phyloP scores from a whole-genome alignment of 2,888 invertebrate genomes.

The Cephus nigrinus region DNA sequence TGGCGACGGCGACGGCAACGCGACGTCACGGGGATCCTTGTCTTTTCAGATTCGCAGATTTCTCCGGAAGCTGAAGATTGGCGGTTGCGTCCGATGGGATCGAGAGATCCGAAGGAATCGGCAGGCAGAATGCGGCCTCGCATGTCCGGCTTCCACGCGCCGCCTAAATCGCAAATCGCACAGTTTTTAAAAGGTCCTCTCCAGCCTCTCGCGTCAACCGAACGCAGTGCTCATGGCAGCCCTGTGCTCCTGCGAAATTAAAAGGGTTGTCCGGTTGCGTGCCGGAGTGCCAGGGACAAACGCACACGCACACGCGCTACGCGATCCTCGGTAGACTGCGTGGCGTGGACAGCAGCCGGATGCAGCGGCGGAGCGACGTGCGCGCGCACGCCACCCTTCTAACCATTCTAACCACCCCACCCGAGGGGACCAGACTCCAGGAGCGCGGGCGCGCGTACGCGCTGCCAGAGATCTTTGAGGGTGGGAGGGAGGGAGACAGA shows the following conservation, averaged over 20 bases:
- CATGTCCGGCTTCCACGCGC: background rate
- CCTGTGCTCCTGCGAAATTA: background rate
- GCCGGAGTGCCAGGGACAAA: background rate
- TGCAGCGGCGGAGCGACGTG: background rate
- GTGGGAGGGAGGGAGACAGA: too few species aligned
- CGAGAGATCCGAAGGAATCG: background rate
- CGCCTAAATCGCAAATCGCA: background rate
- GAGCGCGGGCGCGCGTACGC: background rate
- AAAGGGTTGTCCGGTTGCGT: background rate
- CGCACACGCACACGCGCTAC: background rate
- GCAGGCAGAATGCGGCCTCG: background rate
- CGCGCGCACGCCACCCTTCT: background rate
- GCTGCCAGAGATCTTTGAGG: background rate
- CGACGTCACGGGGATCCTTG: background rate
- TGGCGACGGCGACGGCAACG: conserved; percentile 40
- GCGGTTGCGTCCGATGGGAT: background rate
- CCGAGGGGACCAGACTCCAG: background rate
- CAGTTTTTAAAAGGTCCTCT: background rate
- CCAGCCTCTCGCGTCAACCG: background rate
- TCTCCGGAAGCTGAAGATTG: background rate
- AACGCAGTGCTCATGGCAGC: background rate
- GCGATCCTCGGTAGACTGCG: background rate
- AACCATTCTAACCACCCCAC: background rate
- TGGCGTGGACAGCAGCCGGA: background rate
- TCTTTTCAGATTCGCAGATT: background rate